Evolutionary conservation across 2,113 vertebrate species (phyloP).

Genomic region (Calidris pugnax): DNA sequence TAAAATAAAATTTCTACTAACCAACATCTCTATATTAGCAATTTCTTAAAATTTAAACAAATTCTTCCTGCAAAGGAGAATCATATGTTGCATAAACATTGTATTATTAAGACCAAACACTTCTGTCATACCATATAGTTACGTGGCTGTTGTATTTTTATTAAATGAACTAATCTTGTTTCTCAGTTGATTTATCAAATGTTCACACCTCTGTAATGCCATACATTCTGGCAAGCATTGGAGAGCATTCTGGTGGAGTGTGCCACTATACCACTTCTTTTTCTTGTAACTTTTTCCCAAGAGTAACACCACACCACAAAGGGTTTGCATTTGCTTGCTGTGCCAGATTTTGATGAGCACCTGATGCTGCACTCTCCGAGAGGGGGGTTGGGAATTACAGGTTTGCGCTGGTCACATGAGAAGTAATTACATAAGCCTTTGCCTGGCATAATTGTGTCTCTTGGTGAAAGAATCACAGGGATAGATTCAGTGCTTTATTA

Average conservation of each 20-base stretch:
- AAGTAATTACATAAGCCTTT: not conserved
- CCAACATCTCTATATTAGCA: not conserved
- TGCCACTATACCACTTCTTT: not conserved
- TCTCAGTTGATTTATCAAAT: not conserved
- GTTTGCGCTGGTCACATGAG: too few relatives aligned
- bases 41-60: not conserved
- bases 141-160: not conserved
- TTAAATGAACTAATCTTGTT: not conserved
- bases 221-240: not conserved
- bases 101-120: not conserved
- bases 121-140: not conserved
- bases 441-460: not conserved
- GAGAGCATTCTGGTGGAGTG: not conserved
- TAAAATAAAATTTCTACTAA: not conserved
- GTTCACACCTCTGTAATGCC: not conserved
- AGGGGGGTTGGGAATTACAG: not conserved
- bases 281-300: not conserved
- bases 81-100: not conserved
- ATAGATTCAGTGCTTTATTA: not conserved
- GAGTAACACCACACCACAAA: not conserved
- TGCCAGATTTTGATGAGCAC: not conserved
- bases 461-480: not conserved
- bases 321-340: not conserved
- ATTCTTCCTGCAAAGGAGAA: not conserved
- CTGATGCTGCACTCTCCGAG: not conserved